Evolutionary conservation across 1,140 invertebrate species (phyloP), one percentile per base, ranked within the genome.

Genomic region (Eulimnadia texana): DNA sequence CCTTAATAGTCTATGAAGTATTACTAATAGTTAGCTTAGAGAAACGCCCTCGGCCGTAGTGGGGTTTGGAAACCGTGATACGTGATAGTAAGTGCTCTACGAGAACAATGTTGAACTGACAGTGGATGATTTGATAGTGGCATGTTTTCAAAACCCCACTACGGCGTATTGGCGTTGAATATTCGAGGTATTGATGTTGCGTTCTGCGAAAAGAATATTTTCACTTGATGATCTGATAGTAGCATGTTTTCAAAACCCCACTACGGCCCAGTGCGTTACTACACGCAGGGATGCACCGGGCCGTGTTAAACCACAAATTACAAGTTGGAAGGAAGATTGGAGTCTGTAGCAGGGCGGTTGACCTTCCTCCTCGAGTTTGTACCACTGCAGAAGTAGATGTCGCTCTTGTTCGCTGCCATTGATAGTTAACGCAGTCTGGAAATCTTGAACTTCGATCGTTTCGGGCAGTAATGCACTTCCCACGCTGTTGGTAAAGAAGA

Each of bases 281-380:
- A n/a, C n/a, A n/a, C n/a, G n/a, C n/a, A n/a, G n/a, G n/a, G n/a
- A n/a, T n/a, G n/a, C n/a, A n/a, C n/a, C n/a, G n/a, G n/a, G n/a
- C n/a, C n/a, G n/a, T n/a, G n/a, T n/a, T n/a, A n/a, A n/a, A n/a
- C n/a, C n/a, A n/a, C n/a, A 66, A 65, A 20, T 54, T 76, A 2
- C 77, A 76, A 61, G 82, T 81, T 67, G 74, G 76, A 58, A 69
- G 73, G 28, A 76, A 75, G 33, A 81, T 79, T 19, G 79, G 42
- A 91, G 76, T 3, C 83, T 76, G 72, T 88, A 90, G 69, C 86
- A 88, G 19, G 86, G 82, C 13, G 87, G 86, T 66, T 83, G 78
- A 54, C 80, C 76, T 63, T 80, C 78, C 56, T 77, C 76, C 66
- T 84, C 82, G 33, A 80, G 71, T 28, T 70, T 70, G 68, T 84